phyloP scores from a whole-genome alignment of 2,888 invertebrate species.

The Omphaloscelis lunosa region DNA sequence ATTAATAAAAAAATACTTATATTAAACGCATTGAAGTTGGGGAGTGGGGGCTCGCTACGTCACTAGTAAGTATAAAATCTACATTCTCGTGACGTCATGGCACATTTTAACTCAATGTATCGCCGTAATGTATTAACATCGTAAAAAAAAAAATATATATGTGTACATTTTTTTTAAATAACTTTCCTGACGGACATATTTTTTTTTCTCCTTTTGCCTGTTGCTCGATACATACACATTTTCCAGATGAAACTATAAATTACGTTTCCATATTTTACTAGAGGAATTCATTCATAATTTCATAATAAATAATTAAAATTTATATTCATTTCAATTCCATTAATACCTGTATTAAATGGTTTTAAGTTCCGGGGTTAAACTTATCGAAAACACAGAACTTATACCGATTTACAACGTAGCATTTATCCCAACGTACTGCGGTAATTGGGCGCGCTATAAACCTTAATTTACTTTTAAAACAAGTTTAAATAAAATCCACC shows the following conservation, averaged over 20 bases:
- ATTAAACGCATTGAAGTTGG: no score
- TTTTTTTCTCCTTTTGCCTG: no score
- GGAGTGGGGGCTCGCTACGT: no score
- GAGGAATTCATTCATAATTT: not conserved
- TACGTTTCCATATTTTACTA: not conserved
- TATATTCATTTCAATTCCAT: not conserved
- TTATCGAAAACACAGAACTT: conserved; percentile 15
- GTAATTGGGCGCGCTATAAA: conserved; percentile 63
- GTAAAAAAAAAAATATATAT: no score
- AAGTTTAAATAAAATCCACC: conserved; percentile 57
- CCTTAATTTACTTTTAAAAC: conserved; percentile 67
- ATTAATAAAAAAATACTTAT: no score
- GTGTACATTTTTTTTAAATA: no score
- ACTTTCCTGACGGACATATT: no score
- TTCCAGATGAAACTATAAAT: not conserved
- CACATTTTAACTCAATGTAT: no score
- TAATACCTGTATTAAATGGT: not conserved
- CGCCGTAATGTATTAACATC: no score
- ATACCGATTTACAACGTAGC: conserved; percentile 31
- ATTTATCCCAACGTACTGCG: conserved; percentile 59
- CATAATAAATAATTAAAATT: not conserved
- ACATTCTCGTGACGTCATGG: no score
- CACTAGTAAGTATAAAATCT: no score
- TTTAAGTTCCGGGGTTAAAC: conserved; percentile 1
- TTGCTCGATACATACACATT: not conserved